Evolutionary conservation across 2,113 vertebrate genomes (phyloP), one percentile per base, ranked within the genome.

Genomic region (Lepisosteus osseus): DNA sequence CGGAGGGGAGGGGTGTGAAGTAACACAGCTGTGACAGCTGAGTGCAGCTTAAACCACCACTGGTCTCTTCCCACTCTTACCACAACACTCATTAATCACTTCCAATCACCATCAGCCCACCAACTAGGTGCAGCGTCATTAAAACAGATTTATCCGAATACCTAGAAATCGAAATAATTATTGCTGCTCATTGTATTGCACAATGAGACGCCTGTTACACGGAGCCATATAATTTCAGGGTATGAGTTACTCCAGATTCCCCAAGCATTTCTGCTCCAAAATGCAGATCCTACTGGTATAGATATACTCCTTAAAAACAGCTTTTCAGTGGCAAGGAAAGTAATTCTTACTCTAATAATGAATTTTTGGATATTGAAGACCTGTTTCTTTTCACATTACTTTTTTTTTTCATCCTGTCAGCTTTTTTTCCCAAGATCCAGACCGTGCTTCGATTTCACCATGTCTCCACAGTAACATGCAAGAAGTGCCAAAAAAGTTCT

Each of bases 21-120:
- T 78, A 82, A 82, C 80, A 78, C 84, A 85, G 85, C 86, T 84
- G 88, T 76, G 80, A 90, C 88, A 89, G 88, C 87, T 85, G 87
- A 88, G 77, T 82, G 77, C 81, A 66, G 82, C 73, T 83, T 77
- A 86, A 82, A 76, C 83, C 83, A 75, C 78, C 75, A 75, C 85
- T 67, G 81, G 77, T 80, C 77, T 85, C 79, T 83, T 85, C 84
- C 83, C 79, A 76, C 75, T 76, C 82, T 84, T 85, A 84, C 80
- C 85, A 86, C 83, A 85, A 82, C 79, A 80, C 66, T 79, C 84
- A 86, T 85, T 85, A 81, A 88, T 88, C 87, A 87, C 71, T 80
- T 77, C 79, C 77, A 76, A 82, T 78, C 85, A 83, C 84, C 82
- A 77, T 70, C 79, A 78, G 72, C 75, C 77, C 82, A 84, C 79